phyloP scores from a whole-genome alignment of 2,888 invertebrate genomes.

The Aphodius granarius region DNA sequence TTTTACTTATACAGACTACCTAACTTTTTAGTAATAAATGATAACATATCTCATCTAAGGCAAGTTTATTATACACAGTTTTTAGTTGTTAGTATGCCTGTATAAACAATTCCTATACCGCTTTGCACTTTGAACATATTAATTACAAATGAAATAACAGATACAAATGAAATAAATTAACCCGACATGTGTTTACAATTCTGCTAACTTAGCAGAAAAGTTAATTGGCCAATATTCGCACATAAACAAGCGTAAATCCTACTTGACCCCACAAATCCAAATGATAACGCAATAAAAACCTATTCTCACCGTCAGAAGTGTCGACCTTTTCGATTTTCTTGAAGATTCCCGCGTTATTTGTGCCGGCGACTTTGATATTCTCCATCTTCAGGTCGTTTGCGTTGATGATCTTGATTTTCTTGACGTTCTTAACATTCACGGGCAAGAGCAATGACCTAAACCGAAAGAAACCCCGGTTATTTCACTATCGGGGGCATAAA shows the following conservation, averaged over 20 bases:
- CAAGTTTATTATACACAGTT: too few species aligned
- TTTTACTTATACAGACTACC: too few species aligned
- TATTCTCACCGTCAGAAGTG: not conserved
- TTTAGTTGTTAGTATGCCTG: too few species aligned
- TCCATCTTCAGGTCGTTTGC: constrained; percentile 61
- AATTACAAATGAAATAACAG: too few species aligned
- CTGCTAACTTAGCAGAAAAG: not conserved
- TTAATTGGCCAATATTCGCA: not conserved
- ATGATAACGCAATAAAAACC: too few species aligned
- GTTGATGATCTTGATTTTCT: constrained; percentile 73
- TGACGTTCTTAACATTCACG: constrained; percentile 71
- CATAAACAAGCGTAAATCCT: not conserved
- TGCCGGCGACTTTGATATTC: constrained; percentile 50
- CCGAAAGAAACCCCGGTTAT: constrained; percentile 6
- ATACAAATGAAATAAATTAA: not conserved
- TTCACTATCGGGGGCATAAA: not conserved
- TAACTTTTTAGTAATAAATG: too few species aligned
- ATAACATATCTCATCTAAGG: too few species aligned
- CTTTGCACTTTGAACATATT: too few species aligned
- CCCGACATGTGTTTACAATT: not conserved
- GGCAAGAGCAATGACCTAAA: constrained; percentile 71
- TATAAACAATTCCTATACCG: too few species aligned
- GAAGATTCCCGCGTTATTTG: constrained; percentile 3
- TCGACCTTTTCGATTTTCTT: not conserved
- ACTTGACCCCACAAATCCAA: too few species aligned